Percentiles rank a stretch among this genome's conserved stretches.
phyloP scores from a whole-genome alignment of 2,797 vertebrate species.

The Cirrhinus molitorella region DNA sequence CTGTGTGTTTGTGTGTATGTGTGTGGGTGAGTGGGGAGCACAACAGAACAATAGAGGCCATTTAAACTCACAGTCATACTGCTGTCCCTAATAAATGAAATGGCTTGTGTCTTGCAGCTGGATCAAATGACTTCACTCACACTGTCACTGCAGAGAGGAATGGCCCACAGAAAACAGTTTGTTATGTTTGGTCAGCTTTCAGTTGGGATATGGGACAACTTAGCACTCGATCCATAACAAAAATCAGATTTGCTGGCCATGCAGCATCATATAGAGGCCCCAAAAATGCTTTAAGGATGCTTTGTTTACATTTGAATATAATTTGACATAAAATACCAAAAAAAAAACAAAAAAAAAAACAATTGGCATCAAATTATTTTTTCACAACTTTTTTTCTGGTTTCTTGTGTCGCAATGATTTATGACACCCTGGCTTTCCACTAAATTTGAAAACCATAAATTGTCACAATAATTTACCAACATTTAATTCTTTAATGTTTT shows the following conservation, averaged over 20 bases:
- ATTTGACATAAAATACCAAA: background rate
- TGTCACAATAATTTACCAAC: background rate
- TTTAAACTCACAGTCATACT: conserved; percentile 36
- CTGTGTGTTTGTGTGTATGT: no score
- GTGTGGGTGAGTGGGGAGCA: background rate
- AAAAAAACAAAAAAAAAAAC: no score
- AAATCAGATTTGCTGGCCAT: background rate
- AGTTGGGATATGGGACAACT: background rate
- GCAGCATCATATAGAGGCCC: no score
- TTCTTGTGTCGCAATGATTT: background rate
- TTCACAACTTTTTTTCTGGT: no score
- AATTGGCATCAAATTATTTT: no score
- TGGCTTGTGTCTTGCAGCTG: conserved; percentile 39
- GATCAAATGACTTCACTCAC: conserved; percentile 43
- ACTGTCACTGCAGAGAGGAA: background rate
- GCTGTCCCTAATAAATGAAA: conserved; percentile 39
- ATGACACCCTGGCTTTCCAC: background rate
- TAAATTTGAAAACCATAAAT: background rate
- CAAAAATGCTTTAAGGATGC: background rate
- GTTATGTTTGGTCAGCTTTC: conserved; percentile 22
- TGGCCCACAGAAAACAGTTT: background rate
- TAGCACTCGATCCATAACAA: background rate
- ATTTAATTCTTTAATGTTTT: background rate
- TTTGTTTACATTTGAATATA: background rate
- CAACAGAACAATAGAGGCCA: conserved; percentile 39